A percentile compares a stretch with the other conserved stretches of the same genome.
These are phyloP conservation scores for Odontamblyopus rebecca DNA, from an alignment of 2,797 vertebrate species.

Conservation along the genomic window DNA sequence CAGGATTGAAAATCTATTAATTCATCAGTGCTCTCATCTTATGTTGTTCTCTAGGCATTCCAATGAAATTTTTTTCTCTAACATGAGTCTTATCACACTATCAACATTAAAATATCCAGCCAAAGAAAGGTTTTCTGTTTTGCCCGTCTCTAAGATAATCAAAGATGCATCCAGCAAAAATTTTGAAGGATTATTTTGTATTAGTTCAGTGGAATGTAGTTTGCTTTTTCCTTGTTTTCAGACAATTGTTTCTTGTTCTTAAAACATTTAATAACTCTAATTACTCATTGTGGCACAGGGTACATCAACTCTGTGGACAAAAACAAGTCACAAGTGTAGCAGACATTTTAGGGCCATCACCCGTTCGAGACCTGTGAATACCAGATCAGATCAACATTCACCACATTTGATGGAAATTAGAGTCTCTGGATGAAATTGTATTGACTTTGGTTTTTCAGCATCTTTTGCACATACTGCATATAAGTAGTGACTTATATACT, in stretches of 20 bases:
- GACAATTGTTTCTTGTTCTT: not conserved
- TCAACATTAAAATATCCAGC: not conserved
- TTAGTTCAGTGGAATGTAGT: not conserved
- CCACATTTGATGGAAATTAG: too few species aligned
- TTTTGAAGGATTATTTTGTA: not conserved
- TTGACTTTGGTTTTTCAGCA: too few species aligned
- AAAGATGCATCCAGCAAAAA: not conserved
- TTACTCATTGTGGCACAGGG: slow-evolving; percentile 12
- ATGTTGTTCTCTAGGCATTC: not conserved
- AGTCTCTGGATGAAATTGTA: too few species aligned
- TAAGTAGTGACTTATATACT: too few species aligned
- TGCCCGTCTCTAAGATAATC: too few species aligned
- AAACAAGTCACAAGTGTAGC: slow-evolving; percentile 33
- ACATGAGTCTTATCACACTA: not conserved
- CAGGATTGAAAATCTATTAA: slow-evolving; percentile 29
- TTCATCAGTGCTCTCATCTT: not conserved
- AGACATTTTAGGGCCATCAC: slow-evolving; percentile 62
- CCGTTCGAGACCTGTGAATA: slow-evolving; percentile 50
- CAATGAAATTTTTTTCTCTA: too few species aligned
- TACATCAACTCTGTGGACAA: slow-evolving; percentile 42
- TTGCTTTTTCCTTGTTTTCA: slow-evolving; percentile 1
- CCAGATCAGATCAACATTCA: slow-evolving; percentile 17
- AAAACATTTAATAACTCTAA: not conserved
- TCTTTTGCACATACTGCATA: too few species aligned
- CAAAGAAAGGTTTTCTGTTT: not conserved